Conservation (phyloP, 2,888 invertebrate species). For the Petrophora chlorosata region DNA sequence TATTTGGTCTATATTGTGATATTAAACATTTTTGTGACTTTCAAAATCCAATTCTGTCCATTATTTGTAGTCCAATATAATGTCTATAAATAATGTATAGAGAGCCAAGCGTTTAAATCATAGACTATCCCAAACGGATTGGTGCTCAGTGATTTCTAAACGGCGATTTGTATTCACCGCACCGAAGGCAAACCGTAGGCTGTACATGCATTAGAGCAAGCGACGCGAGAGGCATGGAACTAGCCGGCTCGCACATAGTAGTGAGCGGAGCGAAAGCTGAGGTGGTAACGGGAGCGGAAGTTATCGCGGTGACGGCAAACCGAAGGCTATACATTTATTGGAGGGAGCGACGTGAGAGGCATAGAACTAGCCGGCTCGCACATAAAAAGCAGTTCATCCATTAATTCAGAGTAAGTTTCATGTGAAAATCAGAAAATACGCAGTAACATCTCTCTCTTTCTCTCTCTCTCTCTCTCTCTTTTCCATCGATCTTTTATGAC, state of each 20-base stretch:
- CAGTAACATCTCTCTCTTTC: too few species aligned
- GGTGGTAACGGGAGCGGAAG: background rate
- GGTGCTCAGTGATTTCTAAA: slow-evolving; percentile 17
- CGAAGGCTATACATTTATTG: too few species aligned
- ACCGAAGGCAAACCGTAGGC: slow-evolving; percentile 2
- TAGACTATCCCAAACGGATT: slow-evolving; percentile 11
- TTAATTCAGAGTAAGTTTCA: too few species aligned
- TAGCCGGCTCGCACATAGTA: background rate
- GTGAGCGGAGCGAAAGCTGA: background rate
- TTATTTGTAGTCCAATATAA: background rate
- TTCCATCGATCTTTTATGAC: too few species aligned
- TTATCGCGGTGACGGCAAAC: too few species aligned
- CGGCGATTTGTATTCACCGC: slow-evolving; percentile 13
- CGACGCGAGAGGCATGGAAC: background rate
- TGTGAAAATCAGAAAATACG: too few species aligned
- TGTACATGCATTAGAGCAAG: slow-evolving; percentile 1
- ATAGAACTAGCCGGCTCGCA: too few species aligned
- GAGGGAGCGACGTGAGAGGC: too few species aligned
- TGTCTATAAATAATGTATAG: background rate
- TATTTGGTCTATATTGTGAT: too few species aligned
- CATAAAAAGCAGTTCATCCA: too few species aligned
- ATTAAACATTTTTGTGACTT: too few species aligned
- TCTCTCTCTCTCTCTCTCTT: too few species aligned
- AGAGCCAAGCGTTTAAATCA: background rate
- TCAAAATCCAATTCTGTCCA: background rate